A percentile compares a stretch with the other conserved stretches of the same genome.
Evolutionary conservation across 37 sponge, comb jelly and placozoan genomes (phyloP).

Genomic region (Petrosia ficiformis): DNA sequence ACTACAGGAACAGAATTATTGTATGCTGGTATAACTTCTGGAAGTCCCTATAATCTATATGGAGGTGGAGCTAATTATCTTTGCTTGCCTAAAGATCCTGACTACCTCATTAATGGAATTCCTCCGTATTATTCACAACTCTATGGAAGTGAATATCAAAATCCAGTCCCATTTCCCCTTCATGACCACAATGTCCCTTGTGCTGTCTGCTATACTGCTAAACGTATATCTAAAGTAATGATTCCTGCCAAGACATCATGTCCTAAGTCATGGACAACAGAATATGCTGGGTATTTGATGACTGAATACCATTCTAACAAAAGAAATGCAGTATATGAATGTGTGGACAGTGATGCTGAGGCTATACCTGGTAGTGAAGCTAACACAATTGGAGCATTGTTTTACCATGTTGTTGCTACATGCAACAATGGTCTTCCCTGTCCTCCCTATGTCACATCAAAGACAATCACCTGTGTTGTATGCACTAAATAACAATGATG

Average conservation of each 20-base stretch:
- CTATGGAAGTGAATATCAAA: conserved; percentile 40
- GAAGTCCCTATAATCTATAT: not conserved
- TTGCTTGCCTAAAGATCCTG: conserved; percentile 16
- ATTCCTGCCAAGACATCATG: conserved; percentile 37
- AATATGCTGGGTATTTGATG: conserved; percentile 59
- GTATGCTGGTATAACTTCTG: not conserved
- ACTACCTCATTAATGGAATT: conserved; percentile 20
- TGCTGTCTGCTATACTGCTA: conserved; percentile 61
- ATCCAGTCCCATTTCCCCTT: conserved; percentile 4
- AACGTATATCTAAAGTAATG: conserved; percentile 20
- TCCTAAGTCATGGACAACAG: conserved; percentile 38
- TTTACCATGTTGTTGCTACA: too few species aligned
- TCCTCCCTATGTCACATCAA: too few species aligned
- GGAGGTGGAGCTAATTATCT: conserved; percentile 27
- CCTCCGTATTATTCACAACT: conserved; percentile 13
- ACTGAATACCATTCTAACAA: conserved; percentile 11
- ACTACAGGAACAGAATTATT: too few species aligned
- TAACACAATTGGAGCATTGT: too few species aligned
- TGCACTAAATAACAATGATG: too few species aligned
- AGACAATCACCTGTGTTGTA: too few species aligned
- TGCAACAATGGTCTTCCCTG: too few species aligned
- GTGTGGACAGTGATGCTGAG: too few species aligned
- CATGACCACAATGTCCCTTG: too few species aligned
- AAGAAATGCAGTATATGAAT: too few species aligned
- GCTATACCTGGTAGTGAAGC: too few species aligned